Evolutionary conservation across 2,113 vertebrate genomes (phyloP).

Genomic region (Genyomyrus donnyi): DNA sequence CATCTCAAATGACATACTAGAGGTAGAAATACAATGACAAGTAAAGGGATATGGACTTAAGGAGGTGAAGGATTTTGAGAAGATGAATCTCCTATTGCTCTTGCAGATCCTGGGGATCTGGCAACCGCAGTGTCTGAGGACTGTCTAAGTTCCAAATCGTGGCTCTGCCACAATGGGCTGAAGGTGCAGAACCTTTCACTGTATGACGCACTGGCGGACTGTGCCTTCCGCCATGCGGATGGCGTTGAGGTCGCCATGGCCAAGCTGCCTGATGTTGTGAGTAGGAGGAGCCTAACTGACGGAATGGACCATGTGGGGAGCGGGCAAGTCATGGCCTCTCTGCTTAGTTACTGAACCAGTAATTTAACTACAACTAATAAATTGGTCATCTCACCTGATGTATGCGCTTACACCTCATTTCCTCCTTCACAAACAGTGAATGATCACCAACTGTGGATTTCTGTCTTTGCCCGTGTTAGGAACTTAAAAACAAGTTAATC

Average conservation of each 20-base stretch:
- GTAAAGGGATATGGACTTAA: neutral
- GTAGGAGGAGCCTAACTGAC: conserved; percentile 32
- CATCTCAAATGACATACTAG: neutral
- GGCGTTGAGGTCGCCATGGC: conserved; percentile 64
- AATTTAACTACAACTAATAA: neutral
- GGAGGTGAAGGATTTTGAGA: neutral
- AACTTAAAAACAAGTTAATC: conserved; percentile 56
- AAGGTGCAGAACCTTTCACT: conserved; percentile 62
- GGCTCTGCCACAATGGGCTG: conserved; percentile 65
- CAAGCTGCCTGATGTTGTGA: conserved; percentile 63
- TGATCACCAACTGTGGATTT: neutral
- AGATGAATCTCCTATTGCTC: neutral
- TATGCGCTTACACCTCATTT: neutral
- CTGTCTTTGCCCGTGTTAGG: conserved; percentile 42
- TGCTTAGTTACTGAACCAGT: neutral
- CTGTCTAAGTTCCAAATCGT: conserved; percentile 57
- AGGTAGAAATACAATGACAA: neutral
- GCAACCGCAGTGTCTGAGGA: conserved; percentile 34
- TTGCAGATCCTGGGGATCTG: neutral
- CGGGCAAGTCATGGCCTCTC: too few species aligned
- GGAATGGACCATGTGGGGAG: neutral
- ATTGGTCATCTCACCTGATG: neutral
- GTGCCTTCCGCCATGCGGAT: conserved; percentile 62
- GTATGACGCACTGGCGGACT: conserved; percentile 57
- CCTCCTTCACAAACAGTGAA: neutral